These are phyloP conservation scores for Apotomis capreana DNA, from an alignment of 2,888 invertebrate genomes.

Conservation along the genomic window DNA sequence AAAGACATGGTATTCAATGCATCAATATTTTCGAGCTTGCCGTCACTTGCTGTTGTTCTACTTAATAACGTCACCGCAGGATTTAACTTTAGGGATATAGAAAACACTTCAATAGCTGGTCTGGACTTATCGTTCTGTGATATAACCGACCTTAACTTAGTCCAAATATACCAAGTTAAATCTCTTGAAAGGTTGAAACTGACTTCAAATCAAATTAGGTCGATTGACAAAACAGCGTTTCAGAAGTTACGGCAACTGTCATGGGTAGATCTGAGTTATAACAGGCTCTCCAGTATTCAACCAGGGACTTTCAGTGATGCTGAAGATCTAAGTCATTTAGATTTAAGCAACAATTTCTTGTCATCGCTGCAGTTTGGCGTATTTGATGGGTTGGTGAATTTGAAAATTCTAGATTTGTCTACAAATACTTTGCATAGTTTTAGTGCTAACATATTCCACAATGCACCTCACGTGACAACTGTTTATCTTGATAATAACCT, in stretches of 20 bases:
- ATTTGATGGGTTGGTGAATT: constrained; percentile 26
- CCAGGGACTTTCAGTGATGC: constrained; percentile 29
- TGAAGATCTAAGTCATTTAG: constrained; percentile 16
- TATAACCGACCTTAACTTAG: constrained; percentile 21
- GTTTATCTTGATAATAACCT: constrained; percentile 30
- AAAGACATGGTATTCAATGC: constrained; percentile 29
- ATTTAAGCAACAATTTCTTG: constrained; percentile 25
- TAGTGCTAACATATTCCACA: constrained; percentile 32
- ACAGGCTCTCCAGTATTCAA: constrained; percentile 28
- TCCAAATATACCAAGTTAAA: constrained; percentile 11
- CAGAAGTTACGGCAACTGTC: constrained; percentile 23
- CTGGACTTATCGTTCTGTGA: constrained; percentile 25
- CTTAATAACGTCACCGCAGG: constrained; percentile 9
- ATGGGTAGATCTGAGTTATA: constrained; percentile 35
- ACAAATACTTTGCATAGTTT: constrained; percentile 27
- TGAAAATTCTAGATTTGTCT: constrained; percentile 25
- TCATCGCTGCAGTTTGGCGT: constrained; percentile 27
- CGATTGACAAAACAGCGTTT: constrained; percentile 28
- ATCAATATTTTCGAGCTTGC: constrained; percentile 23
- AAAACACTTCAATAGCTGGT: constrained; percentile 11
- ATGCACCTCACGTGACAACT: background rate
- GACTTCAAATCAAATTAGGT: constrained; percentile 24
- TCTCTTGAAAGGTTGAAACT: constrained; percentile 26
- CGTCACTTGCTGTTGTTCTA: constrained; percentile 11
- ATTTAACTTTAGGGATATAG: constrained; percentile 13